Base-by-base conservation (phyloP, 2,113 vertebrate genomes). In the Neolamprologus falcicula region DNA sequence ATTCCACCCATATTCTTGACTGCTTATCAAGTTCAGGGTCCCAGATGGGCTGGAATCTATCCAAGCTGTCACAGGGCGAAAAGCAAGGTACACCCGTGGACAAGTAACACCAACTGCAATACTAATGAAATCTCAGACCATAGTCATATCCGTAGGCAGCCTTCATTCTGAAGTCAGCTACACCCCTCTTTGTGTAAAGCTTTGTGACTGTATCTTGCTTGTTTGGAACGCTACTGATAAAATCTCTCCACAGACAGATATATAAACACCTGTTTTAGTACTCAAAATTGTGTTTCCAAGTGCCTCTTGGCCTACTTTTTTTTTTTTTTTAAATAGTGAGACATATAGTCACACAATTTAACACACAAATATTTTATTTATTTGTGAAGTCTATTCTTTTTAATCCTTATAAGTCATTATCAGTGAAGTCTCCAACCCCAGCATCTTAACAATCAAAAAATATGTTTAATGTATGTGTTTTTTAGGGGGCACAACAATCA, bases 141-240 rank as follows among this genome's bases (percentile, higher is more conserved):
- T 12, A 78, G 42, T 12, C 73, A 9, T 50, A 19, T 45, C 24
- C 1, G 0, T 11, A 42, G 0, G 0, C 37, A 24, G 7, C 37
- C 37, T 71, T 71, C 13, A 24, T 71, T 71, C n/a, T 71, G 66
- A 71, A 71, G 66, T 42, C 66, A 71, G 66, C 35, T 24, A 42
- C 37, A 71, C 66, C 7, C 3, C 37, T 40, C 40, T 73, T 73
- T 26, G 14, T 42, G 66, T 76, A 31, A 76, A 76, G 6, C 16
- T 50, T 19, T 50, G 42, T 76, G 71, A 47, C 4, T 50, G 3
- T 28, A 31, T 50, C 42, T 76, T 76, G 68, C 21, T 26, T 45
- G 9, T 47, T 45, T 47, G 40, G 40, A 17, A 47, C 2, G 3
- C 24, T 47, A 47, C 40, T 76, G 42, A 76, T 16, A 2, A 76